Percentiles rank a stretch among this genome's conserved stretches.
These are phyloP conservation scores for Himalopsyche kuldschensis DNA, from an alignment of 2,888 invertebrate species.

Conservation along the genomic window DNA sequence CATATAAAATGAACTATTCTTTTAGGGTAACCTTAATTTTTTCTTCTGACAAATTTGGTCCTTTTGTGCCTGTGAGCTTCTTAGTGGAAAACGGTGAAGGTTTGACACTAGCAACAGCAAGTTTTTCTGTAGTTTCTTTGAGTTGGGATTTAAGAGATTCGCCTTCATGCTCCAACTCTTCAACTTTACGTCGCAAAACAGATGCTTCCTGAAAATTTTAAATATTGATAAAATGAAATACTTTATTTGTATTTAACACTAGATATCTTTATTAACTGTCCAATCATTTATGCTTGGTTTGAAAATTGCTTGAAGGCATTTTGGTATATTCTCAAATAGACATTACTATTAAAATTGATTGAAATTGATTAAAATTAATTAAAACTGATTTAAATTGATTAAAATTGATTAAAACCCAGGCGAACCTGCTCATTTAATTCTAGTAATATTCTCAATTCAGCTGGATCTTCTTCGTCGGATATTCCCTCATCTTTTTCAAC, in stretches of 20 bases:
- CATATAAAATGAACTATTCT: no score
- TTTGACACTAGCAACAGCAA: conserved; percentile 55
- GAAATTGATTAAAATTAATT: no score
- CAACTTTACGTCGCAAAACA: conserved; percentile 79
- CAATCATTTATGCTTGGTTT: no score
- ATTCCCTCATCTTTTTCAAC: conserved; percentile 74
- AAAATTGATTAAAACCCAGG: not conserved
- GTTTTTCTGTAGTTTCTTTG: conserved; percentile 75
- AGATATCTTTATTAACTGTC: no score
- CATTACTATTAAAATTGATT: no score
- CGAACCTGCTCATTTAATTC: conserved; percentile 82
- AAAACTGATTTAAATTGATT: not conserved
- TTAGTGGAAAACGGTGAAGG: conserved; percentile 48
- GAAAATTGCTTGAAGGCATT: not conserved
- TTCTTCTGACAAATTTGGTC: conserved; percentile 63
- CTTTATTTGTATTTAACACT: no score
- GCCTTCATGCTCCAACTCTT: conserved; percentile 80
- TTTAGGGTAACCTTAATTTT: conserved; percentile 61
- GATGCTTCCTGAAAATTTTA: conserved; percentile 68
- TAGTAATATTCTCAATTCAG: conserved; percentile 80
- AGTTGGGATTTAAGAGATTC: conserved; percentile 73
- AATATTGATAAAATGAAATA: no score
- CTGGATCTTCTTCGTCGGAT: conserved; percentile 78
- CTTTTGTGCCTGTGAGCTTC: conserved; percentile 47
- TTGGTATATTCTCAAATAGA: not conserved